A percentile compares a stretch with the other conserved stretches of the same genome.
These are phyloP conservation scores for Dendrophyllia cribrosa DNA, from an alignment of 64 coral and sea anemone species.

Conservation along the genomic window DNA sequence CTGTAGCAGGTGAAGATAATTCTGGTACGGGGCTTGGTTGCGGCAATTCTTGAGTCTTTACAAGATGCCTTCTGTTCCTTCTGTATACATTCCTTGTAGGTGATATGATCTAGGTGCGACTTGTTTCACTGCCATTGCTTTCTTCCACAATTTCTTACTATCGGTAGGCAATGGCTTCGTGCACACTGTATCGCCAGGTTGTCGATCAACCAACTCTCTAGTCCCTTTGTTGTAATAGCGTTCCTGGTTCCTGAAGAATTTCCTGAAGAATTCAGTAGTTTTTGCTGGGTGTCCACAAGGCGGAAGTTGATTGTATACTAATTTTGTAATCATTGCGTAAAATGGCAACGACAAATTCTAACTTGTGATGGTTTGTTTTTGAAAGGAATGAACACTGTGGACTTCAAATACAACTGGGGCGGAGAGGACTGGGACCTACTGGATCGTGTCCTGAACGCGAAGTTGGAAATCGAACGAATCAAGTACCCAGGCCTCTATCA, in stretches of 20 bases:
- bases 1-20: not conserved
- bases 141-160: not conserved
- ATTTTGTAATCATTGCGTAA: no score
- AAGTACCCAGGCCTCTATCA: no score
- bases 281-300: no score
- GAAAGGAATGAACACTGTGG: no score
- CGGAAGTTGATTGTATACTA: no score
- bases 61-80: constrained; percentile 8
- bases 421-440: no score
- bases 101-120: not conserved
- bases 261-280: no score
- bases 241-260: not conserved
- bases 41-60: not conserved
- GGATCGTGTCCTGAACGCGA: no score
- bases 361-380: no score
- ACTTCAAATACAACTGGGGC: no score
- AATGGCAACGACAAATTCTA: no score
- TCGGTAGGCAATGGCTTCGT: not conserved
- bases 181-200: not conserved
- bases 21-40: not conserved
- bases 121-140: not conserved
- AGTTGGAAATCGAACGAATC: no score
- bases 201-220: not conserved
- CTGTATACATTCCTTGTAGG: not conserved
- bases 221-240: constrained; percentile 12